Evolutionary conservation across 2,797 vertebrate species (phyloP).

Genomic region (Zenarchopterus dispar): DNA sequence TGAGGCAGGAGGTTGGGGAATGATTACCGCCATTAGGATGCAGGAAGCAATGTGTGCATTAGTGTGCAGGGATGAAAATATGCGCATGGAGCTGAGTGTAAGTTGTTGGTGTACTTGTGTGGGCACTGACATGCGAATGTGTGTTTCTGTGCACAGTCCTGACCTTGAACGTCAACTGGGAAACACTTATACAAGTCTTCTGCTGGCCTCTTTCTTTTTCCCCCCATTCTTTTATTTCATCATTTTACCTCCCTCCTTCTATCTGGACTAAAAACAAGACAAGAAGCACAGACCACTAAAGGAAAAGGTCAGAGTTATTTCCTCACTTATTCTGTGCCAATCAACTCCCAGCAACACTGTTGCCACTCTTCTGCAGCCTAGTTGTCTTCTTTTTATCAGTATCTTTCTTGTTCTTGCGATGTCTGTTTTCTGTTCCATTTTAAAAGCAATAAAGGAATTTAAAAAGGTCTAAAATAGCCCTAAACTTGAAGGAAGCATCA

Average conservation of each 20-base stretch:
- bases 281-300: conserved; percentile 69
- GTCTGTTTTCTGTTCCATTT: background rate
- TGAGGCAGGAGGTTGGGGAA: conserved; percentile 48
- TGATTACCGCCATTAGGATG: conserved; percentile 72
- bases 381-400: background rate
- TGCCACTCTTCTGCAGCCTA: background rate
- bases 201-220: conserved; percentile 36
- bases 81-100: conserved; percentile 3
- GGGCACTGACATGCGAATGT: conserved; percentile 14
- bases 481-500: no score
- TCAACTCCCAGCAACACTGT: conserved; percentile 9
- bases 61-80: conserved; percentile 12
- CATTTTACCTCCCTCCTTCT: conserved; percentile 51
- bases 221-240: conserved; percentile 55
- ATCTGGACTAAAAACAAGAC: conserved; percentile 58
- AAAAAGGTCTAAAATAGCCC: no score
- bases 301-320: conserved; percentile 75
- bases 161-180: conserved; percentile 68
- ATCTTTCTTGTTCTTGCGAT: conserved; percentile 2
- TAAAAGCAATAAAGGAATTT: no score
- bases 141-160: conserved; percentile 22
- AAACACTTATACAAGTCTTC: conserved; percentile 71
- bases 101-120: conserved; percentile 35
- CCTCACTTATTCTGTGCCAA: conserved; percentile 44
- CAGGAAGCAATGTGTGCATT: conserved; percentile 23